These are phyloP conservation scores for Lathamus discolor DNA, from an alignment of 2,113 vertebrate genomes.

Conservation along the genomic window DNA sequence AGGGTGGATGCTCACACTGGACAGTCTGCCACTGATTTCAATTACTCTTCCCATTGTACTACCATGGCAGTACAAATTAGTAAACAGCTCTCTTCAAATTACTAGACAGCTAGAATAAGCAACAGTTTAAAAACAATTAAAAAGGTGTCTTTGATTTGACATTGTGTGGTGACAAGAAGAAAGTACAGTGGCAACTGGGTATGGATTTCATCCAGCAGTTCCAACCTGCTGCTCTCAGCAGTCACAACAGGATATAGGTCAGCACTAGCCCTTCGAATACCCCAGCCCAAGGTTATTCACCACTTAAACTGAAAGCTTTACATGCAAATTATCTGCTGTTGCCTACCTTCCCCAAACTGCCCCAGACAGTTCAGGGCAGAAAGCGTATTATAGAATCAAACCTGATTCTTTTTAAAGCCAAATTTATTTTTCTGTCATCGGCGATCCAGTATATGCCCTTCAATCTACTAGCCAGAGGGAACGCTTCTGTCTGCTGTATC, in stretches of 20 bases:
- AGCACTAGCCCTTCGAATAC: background rate
- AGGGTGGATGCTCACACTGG: background rate
- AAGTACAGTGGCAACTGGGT: slow-evolving; percentile 35
- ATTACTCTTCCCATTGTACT: background rate
- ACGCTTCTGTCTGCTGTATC: background rate
- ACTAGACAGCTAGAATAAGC: background rate
- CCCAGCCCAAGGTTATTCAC: slow-evolving; percentile 28
- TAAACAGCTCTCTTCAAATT: background rate
- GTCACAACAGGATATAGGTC: slow-evolving; percentile 54
- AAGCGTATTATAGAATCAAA: background rate
- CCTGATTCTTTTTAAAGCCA: background rate
- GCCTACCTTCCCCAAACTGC: background rate
- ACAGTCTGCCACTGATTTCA: background rate
- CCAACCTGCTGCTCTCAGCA: slow-evolving; percentile 60
- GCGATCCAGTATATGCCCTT: background rate
- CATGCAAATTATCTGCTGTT: background rate
- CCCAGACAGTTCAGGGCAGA: background rate
- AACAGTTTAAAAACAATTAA: background rate
- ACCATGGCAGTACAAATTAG: background rate
- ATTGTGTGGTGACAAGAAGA: slow-evolving; percentile 34
- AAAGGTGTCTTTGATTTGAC: slow-evolving; percentile 13
- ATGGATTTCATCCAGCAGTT: slow-evolving; percentile 59
- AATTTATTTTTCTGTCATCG: background rate
- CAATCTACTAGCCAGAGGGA: background rate
- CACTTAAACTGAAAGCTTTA: slow-evolving; percentile 1